A percentile compares a stretch with the other conserved stretches of the same genome.
Conservation (phyloP, 2,888 invertebrate species). For the Ophioninae sp. region DNA sequence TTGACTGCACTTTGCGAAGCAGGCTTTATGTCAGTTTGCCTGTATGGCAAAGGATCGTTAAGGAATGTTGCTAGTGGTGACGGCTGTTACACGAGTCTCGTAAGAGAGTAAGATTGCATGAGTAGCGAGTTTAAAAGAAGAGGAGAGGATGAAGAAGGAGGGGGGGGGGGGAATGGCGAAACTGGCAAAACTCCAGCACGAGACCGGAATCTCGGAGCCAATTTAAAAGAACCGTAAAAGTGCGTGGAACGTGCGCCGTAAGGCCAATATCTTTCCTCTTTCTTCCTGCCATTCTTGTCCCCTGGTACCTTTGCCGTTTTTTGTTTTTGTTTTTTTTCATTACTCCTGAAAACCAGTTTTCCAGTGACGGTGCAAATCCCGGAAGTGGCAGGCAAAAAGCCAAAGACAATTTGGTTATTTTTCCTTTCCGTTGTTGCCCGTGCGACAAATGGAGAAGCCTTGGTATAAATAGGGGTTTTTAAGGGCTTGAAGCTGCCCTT, state of each 20-base stretch:
- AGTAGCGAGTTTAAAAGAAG: not conserved
- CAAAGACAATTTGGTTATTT: constrained; percentile 2
- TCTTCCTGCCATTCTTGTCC: not conserved
- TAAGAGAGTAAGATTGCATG: not conserved
- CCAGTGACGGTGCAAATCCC: constrained; percentile 26
- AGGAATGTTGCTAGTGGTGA: constrained; percentile 64
- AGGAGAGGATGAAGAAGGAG: no score
- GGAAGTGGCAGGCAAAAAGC: constrained; percentile 31
- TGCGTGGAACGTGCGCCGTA: constrained; percentile 51
- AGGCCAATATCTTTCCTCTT: constrained; percentile 33
- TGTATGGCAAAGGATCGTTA: constrained; percentile 59
- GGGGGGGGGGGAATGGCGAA: constrained; percentile 64
- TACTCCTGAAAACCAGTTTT: not conserved
- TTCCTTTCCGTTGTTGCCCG: not conserved
- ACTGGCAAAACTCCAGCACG: constrained; percentile 66
- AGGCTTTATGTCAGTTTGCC: not conserved
- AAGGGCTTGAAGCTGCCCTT: no score
- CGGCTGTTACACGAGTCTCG: constrained; percentile 9
- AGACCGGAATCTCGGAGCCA: constrained; percentile 67
- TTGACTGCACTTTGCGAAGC: no score
- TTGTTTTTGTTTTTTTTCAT: constrained; percentile 11
- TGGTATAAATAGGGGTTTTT: no score
- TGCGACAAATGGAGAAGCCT: no score
- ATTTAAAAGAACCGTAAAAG: constrained; percentile 73
- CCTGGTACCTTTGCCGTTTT: not conserved